A percentile compares a stretch with the other conserved stretches of the same genome.
Evolutionary conservation across 2,888 invertebrate genomes (phyloP).

Genomic region (Tryphoninae sp.): DNA sequence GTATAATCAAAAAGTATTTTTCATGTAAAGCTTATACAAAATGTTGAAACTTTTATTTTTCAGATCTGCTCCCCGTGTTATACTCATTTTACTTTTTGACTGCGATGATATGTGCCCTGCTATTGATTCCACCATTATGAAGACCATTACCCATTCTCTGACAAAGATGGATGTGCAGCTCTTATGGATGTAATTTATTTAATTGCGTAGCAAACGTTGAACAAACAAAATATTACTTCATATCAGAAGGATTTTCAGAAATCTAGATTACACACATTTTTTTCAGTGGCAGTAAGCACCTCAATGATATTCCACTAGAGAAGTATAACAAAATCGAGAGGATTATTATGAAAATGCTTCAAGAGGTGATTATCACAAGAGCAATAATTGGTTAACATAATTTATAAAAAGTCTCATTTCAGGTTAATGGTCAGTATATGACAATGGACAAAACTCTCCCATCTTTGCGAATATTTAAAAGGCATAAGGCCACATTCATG

Average conservation of each 20-base stretch:
- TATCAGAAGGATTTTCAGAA: neutral
- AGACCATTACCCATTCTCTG: conserved; percentile 8
- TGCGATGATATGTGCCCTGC: conserved; percentile 14
- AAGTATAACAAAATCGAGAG: conserved; percentile 53
- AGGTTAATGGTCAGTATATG: conserved; percentile 56
- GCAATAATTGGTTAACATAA: neutral
- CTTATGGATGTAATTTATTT: conserved; percentile 57
- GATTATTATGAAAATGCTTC: conserved; percentile 45
- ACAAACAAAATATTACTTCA: neutral
- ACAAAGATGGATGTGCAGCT: conserved; percentile 1
- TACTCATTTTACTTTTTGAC: conserved; percentile 52
- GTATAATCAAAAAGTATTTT: too few relatives aligned
- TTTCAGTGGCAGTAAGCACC: conserved; percentile 52
- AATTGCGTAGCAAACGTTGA: too few relatives aligned
- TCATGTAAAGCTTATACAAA: neutral
- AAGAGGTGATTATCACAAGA: neutral
- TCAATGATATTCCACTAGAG: conserved; percentile 3
- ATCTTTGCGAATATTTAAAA: conserved; percentile 52
- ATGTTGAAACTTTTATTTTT: neutral
- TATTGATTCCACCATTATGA: neutral
- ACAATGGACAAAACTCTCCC: conserved; percentile 52
- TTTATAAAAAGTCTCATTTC: neutral
- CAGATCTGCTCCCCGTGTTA: conserved; percentile 21
- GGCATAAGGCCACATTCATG: conserved; percentile 23
- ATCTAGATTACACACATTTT: neutral